Evolutionary conservation across 2,888 invertebrate genomes (phyloP), one percentile per base, ranked within the genome.

Genomic region (Phragmatobia fuliginosa): DNA sequence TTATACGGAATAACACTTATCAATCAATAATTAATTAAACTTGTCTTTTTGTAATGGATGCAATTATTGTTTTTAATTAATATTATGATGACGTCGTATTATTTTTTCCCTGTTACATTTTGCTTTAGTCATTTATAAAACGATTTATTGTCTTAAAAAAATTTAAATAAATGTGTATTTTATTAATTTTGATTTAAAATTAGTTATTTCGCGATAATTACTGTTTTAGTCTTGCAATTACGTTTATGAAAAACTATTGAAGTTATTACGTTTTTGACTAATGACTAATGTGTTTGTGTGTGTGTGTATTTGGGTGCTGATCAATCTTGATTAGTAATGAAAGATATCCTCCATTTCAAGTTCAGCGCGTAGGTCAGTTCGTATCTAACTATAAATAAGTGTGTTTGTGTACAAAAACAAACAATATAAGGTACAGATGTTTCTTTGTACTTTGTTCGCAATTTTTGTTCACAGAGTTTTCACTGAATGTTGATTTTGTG

Each of bases 281-380:
- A 45, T 52, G 25, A 52, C 25, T 52, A 62, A 33, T 74, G 77
- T 56, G 76, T 71, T 64, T 78, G 80, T 77, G 38, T 3, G 38
- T 38, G 38, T 36, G 36, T 38, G 38, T 80, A 81, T 78, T 81
- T 80, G 72, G 60, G 69, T 66, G 64, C 66, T 63, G 36, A 60
- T 38, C 61, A 72, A 77, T 78, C 82, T 83, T 81, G 82, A 10
- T 8, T 65, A 74, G 62, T 36, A 73, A 80, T 65, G 80, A 83
- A 68, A 77, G 80, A 83, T 25, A 74, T 72, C 33, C 59, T 62
- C 71, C 83, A 76, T 62, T 56, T 71, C 73, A 81, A 80, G 81
- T 82, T 82, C 83, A 74, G 56, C 38, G 66, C 52, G 75, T 78
- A 80, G 82, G 76, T 76, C 78, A 79, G 77, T 73, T 75, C 78